Percentiles rank a stretch among this genome's conserved stretches.
phyloP scores from a whole-genome alignment of 2,888 invertebrate species.

The Cheilosia variabilis region DNA sequence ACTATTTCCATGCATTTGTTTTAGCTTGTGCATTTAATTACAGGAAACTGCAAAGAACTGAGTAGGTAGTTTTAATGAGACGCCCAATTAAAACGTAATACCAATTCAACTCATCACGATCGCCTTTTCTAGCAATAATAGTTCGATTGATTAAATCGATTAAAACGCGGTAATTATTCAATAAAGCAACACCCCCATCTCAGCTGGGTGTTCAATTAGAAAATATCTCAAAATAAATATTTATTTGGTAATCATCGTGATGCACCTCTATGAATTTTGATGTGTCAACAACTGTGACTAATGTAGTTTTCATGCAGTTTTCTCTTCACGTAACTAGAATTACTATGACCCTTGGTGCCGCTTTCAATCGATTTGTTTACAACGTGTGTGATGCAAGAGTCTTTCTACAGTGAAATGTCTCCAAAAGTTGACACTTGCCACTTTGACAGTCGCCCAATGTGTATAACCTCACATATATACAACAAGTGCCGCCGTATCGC shows the following conservation, averaged over 20 bases:
- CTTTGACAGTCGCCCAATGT: background rate
- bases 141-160: slow-evolving; percentile 34
- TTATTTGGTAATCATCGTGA: slow-evolving; percentile 1
- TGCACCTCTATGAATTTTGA: background rate
- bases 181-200: slow-evolving; percentile 38
- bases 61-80: background rate
- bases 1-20: background rate
- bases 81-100: background rate
- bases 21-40: background rate
- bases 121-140: slow-evolving; percentile 15
- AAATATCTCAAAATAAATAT: slow-evolving; percentile 21
- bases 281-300: background rate
- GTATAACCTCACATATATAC: no score
- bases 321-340: slow-evolving; percentile 33
- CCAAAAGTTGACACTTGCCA: background rate
- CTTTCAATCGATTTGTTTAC: slow-evolving; percentile 35
- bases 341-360: background rate
- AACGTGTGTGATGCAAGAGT: background rate
- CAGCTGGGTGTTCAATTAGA: slow-evolving; percentile 34
- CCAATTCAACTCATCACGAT: slow-evolving; percentile 14
- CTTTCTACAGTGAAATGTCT: background rate
- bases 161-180: slow-evolving; percentile 35
- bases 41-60: background rate
- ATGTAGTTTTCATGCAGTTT: slow-evolving; percentile 20
- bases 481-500: no score